These are phyloP conservation scores for Apodemus agrarius DNA, from an alignment of 2,797 vertebrate genomes.

Conservation along the genomic window DNA sequence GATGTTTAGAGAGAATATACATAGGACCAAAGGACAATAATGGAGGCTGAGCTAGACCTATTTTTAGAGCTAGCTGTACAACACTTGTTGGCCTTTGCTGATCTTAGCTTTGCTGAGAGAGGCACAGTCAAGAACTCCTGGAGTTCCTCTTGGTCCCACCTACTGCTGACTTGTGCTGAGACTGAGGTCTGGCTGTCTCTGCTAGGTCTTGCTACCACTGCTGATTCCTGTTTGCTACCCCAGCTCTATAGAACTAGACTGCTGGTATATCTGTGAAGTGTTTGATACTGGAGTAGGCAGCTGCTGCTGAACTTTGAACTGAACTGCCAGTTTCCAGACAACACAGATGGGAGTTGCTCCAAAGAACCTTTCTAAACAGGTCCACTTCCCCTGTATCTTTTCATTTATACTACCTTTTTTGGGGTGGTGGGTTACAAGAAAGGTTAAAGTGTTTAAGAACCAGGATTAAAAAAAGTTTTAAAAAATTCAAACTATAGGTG, in stretches of 20 bases:
- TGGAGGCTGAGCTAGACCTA: neutral
- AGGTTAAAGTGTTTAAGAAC: neutral
- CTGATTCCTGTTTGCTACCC: neutral
- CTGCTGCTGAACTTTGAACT: too few relatives aligned
- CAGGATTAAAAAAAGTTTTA: neutral
- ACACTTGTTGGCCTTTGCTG: neutral
- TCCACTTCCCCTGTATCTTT: neutral
- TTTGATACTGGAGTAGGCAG: too few relatives aligned
- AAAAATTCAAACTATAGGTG: neutral
- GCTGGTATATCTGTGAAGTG: too few relatives aligned
- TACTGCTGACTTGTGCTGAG: too few relatives aligned
- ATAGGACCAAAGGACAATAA: neutral
- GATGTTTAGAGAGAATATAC: neutral
- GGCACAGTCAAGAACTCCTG: neutral
- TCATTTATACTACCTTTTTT: neutral
- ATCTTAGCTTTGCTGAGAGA: neutral
- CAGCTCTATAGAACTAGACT: too few relatives aligned
- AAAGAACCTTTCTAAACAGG: neutral
- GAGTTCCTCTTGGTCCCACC: neutral
- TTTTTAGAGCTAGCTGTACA: neutral
- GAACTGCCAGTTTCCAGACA: too few relatives aligned
- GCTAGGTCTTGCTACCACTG: neutral
- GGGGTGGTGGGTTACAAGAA: neutral
- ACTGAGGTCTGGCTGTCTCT: neutral
- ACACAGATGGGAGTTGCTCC: too few relatives aligned